Evolutionary conservation across 2,888 invertebrate species (phyloP).

Genomic region (Parasteatoda lunata): DNA sequence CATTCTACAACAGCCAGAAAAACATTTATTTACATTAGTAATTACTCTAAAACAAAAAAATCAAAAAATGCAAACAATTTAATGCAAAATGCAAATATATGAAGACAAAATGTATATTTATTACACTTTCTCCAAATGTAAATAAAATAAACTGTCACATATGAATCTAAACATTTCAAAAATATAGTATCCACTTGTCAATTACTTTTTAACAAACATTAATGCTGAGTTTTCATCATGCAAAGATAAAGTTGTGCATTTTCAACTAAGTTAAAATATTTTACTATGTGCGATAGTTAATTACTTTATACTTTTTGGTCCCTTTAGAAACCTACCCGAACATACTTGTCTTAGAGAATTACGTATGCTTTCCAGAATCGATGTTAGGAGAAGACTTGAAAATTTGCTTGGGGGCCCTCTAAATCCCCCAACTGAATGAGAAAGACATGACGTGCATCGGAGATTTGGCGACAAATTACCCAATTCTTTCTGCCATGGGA

Average conservation of each 20-base stretch:
- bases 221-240: too few species aligned
- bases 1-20: too few species aligned
- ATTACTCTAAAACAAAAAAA: too few species aligned
- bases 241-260: background rate
- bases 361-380: background rate
- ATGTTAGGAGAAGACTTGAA: conserved; percentile 29
- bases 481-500: conserved; percentile 23
- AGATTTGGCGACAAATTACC: conserved; percentile 43
- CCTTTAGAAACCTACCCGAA: conserved; percentile 14
- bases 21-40: too few species aligned
- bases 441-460: conserved; percentile 22
- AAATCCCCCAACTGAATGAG: conserved; percentile 22
- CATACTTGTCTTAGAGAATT: background rate
- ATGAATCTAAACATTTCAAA: too few species aligned
- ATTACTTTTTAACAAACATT: too few species aligned
- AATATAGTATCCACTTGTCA: too few species aligned
- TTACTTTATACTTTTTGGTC: conserved; percentile 30
- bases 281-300: conserved; percentile 18
- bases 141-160: too few species aligned
- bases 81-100: too few species aligned
- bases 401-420: conserved; percentile 24
- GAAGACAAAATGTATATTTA: too few species aligned
- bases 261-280: conserved; percentile 14
- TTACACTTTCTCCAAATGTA: too few species aligned
- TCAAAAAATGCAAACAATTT: too few species aligned